Conservation (phyloP, 2,113 vertebrate species). For the Podilymbus podiceps region DNA sequence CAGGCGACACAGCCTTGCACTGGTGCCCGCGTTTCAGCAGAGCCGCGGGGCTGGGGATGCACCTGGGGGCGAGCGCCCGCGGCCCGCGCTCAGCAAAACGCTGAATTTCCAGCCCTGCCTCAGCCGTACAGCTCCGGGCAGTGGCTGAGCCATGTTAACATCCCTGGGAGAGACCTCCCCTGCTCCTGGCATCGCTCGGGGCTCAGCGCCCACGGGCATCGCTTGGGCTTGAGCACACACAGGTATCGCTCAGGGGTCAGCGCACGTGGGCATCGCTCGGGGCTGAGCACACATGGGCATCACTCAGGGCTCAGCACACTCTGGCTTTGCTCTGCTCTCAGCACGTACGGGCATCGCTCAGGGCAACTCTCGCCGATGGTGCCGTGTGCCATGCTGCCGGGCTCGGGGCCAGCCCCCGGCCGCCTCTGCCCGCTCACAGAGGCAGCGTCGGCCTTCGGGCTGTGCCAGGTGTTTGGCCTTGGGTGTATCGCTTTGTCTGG, state of each 20-base stretch:
- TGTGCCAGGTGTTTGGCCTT: background rate
- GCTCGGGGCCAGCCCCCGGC: background rate
- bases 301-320: background rate
- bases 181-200: background rate
- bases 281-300: background rate
- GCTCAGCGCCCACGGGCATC: background rate
- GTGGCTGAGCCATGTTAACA: background rate
- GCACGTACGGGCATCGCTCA: accelerated
- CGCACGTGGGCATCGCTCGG: accelerated
- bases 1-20: background rate
- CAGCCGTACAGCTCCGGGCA: background rate
- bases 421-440: background rate
- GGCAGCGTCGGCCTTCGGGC: background rate
- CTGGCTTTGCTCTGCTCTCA: too few relatives aligned
- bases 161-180: background rate
- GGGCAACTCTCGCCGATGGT: accelerated
- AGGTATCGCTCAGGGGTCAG: background rate
- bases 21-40: background rate
- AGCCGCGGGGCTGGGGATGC: background rate
- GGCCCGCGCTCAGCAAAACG: accelerated
- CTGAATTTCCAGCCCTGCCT: accelerated
- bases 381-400: accelerated
- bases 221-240: background rate
- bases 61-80: accelerated
- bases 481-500: background rate